A percentile compares a stretch with the other conserved stretches of the same genome.
Conservation (phyloP, 2,888 invertebrate species). For the Hylaea fasciaria region DNA sequence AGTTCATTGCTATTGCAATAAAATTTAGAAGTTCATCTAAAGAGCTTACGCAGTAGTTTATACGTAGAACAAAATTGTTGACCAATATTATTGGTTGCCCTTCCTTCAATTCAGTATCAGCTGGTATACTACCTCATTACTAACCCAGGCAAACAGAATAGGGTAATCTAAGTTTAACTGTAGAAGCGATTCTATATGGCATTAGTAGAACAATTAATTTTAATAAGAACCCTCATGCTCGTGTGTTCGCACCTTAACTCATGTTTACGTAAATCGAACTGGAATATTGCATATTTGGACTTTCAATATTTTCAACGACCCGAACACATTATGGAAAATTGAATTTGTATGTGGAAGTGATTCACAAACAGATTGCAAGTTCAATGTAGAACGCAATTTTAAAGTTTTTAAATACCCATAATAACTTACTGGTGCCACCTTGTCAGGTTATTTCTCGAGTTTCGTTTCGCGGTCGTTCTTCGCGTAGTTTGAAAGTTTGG, state of each 20-base stretch:
- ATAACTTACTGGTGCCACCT: no score
- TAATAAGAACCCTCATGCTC: background rate
- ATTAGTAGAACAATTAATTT: background rate
- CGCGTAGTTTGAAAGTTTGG: no score
- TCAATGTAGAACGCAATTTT: slow-evolving; percentile 4
- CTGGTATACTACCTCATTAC: no score
- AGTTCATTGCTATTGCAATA: no score
- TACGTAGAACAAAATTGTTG: no score
- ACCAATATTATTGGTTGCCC: no score
- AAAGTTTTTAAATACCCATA: background rate
- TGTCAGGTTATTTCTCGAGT: no score
- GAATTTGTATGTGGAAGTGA: slow-evolving; percentile 25
- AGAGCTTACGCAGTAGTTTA: no score
- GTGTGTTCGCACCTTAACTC: slow-evolving; percentile 25
- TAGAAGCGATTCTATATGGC: background rate
- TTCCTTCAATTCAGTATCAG: no score
- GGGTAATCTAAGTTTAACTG: no score
- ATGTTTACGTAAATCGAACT: slow-evolving; percentile 33
- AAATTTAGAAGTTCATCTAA: no score
- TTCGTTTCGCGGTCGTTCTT: background rate
- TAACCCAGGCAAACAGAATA: no score
- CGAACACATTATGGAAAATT: slow-evolving; percentile 27
- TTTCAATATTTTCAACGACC: slow-evolving; percentile 34
- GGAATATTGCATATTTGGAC: slow-evolving; percentile 37
- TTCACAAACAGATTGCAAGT: slow-evolving; percentile 16